These are phyloP conservation scores for Cephus pygmeus DNA, from an alignment of 2,888 invertebrate genomes.

Conservation along the genomic window DNA sequence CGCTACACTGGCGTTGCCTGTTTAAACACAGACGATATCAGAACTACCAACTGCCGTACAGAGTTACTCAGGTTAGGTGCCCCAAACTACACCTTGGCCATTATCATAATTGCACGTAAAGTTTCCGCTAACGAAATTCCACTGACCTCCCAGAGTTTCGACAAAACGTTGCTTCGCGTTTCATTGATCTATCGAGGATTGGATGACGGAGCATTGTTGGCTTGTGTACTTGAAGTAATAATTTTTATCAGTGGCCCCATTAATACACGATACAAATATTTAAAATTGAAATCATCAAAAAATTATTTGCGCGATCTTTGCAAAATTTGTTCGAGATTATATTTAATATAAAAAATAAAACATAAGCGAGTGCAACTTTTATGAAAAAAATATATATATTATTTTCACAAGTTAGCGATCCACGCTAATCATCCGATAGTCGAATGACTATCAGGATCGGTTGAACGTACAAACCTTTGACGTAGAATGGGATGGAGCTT, in stretches of 20 bases:
- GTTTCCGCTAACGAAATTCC: slow-evolving; percentile 25
- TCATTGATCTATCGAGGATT: background rate
- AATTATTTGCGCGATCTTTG: no score
- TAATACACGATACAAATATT: background rate
- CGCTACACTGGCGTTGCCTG: slow-evolving; percentile 60
- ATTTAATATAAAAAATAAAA: no score
- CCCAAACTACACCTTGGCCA: slow-evolving; percentile 50
- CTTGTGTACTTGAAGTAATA: background rate
- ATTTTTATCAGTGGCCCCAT: background rate
- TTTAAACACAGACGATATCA: slow-evolving; percentile 66
- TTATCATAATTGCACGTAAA: slow-evolving; percentile 62
- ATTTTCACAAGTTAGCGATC: slow-evolving; percentile 46
- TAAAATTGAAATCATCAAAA: no score
- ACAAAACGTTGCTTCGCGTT: background rate
- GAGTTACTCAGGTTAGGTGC: slow-evolving; percentile 41
- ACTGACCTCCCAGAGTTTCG: slow-evolving; percentile 24
- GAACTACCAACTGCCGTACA: slow-evolving; percentile 59
- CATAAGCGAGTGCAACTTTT: background rate
- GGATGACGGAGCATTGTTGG: background rate
- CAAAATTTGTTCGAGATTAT: no score
- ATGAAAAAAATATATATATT: slow-evolving; percentile 19
- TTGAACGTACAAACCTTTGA: slow-evolving; percentile 35
- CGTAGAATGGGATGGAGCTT: slow-evolving; percentile 22
- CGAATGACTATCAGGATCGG: slow-evolving; percentile 46
- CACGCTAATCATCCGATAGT: slow-evolving; percentile 55